phyloP scores from a whole-genome alignment of 2,888 invertebrate species.

The Xanthorhoe spadicearia region DNA sequence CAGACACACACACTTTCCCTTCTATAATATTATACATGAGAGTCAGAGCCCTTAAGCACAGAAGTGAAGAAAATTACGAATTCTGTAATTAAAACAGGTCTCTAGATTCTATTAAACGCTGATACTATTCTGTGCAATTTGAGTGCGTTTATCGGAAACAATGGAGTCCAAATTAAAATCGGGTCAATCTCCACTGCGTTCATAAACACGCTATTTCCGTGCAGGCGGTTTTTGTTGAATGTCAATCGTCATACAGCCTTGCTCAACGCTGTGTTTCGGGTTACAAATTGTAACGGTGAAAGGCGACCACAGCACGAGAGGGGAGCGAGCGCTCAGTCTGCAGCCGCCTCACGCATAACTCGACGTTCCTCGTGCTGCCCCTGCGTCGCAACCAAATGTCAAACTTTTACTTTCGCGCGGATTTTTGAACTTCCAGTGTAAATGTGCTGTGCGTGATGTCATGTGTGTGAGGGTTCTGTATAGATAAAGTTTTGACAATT shows the following conservation, averaged over 20 bases:
- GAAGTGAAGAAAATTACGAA: no score
- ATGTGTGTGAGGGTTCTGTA: conserved; percentile 66
- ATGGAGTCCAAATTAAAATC: conserved; percentile 29
- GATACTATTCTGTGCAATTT: no score
- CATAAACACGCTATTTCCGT: conserved; percentile 70
- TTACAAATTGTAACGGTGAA: conserved; percentile 77
- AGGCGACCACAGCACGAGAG: conserved; percentile 61
- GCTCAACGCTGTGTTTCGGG: conserved; percentile 77
- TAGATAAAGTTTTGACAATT: conserved; percentile 55
- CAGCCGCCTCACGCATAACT: conserved; percentile 46
- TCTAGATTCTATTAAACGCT: no score
- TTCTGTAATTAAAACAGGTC: no score
- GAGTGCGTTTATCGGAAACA: conserved; percentile 17
- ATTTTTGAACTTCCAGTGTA: conserved; percentile 51
- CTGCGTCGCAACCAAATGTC: conserved; percentile 48
- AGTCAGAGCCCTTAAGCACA: no score
- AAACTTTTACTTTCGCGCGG: conserved; percentile 71
- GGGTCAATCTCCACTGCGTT: conserved; percentile 36
- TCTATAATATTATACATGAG: no score
- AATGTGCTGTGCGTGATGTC: conserved; percentile 56
- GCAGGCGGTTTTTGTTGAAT: conserved; percentile 77
- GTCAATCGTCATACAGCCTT: conserved; percentile 82
- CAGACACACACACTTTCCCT: no score
- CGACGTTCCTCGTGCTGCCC: conserved; percentile 41
- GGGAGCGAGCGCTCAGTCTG: conserved; percentile 63